Percentiles rank a stretch among this genome's conserved stretches.
Conservation (phyloP, 2,888 invertebrate genomes). For the Schrankia costaestrigalis region DNA sequence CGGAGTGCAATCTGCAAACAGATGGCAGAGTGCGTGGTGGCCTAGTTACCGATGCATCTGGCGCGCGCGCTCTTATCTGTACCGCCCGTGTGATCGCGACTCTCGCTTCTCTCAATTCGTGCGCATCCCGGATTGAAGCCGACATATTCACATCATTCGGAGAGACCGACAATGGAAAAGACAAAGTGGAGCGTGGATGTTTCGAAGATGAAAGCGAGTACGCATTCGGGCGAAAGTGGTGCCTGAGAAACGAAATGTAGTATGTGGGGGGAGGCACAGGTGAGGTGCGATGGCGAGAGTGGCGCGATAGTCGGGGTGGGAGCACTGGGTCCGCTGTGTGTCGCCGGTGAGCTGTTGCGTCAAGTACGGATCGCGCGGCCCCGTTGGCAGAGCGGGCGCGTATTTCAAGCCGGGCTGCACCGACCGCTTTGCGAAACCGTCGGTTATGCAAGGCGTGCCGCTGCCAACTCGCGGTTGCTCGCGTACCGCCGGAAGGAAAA, state of each 20-base stretch:
- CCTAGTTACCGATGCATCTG: conserved; percentile 70
- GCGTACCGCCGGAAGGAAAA: conserved; percentile 78
- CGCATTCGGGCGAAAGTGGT: conserved; percentile 68
- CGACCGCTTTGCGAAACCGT: conserved; percentile 77
- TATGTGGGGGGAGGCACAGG: conserved; percentile 50
- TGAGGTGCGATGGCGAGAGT: conserved; percentile 8
- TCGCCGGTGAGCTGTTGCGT: conserved; percentile 50
- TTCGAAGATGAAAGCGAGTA: conserved; percentile 63
- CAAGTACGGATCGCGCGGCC: conserved; percentile 52
- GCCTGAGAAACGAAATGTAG: conserved; percentile 60
- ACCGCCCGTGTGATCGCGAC: conserved; percentile 34
- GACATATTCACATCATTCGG: conserved; percentile 17
- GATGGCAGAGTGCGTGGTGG: conserved; percentile 64
- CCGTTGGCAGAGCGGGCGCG: conserved; percentile 66
- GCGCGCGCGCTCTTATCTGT: conserved; percentile 54
- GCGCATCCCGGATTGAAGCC: conserved; percentile 31
- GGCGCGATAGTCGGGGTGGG: conserved; percentile 44
- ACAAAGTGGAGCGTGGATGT: conserved; percentile 50
- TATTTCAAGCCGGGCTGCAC: conserved; percentile 73
- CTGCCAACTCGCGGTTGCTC: conserved; percentile 75
- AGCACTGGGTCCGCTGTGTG: conserved; percentile 28
- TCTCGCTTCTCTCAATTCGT: conserved; percentile 14
- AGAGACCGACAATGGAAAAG: conserved; percentile 14
- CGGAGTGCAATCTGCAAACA: conserved; percentile 54
- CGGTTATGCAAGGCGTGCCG: conserved; percentile 78